phyloP scores from a whole-genome alignment of 2,888 invertebrate genomes.

The Gnatocerus cornutus region DNA sequence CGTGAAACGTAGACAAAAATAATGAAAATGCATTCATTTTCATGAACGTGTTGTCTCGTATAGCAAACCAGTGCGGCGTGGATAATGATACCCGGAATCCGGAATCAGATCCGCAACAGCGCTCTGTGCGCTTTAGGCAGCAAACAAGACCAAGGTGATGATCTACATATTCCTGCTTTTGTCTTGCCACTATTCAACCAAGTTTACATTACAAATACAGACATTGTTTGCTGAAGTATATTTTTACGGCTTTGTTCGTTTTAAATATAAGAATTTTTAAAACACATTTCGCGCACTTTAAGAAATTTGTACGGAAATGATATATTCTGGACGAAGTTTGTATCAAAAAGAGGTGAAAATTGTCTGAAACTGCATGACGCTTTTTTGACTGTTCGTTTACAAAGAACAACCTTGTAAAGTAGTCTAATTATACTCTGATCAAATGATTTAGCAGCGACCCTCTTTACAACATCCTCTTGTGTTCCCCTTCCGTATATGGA shows the following conservation, averaged over 20 bases:
- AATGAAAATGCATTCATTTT: slow-evolving; percentile 68
- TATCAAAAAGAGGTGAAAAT: no score
- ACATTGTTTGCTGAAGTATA: not conserved
- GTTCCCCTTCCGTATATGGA: slow-evolving; percentile 52
- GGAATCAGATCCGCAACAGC: slow-evolving; percentile 65
- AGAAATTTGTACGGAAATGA: no score
- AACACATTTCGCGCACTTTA: not conserved
- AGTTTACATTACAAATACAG: slow-evolving; percentile 3
- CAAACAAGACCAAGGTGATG: slow-evolving; percentile 62
- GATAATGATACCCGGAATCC: slow-evolving; percentile 65
- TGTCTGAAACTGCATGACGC: not conserved
- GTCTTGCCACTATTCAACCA: not conserved
- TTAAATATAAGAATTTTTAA: no score
- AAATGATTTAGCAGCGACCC: slow-evolving; percentile 40
- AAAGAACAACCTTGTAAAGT: not conserved
- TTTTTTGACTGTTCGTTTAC: slow-evolving; percentile 8
- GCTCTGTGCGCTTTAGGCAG: slow-evolving; percentile 57
- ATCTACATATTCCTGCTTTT: slow-evolving; percentile 52
- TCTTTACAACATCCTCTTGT: slow-evolving; percentile 36
- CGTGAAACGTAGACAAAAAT: slow-evolving; percentile 61
- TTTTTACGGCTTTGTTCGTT: no score
- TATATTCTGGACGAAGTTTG: not conserved
- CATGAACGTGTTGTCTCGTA: slow-evolving; percentile 62
- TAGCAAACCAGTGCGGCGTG: slow-evolving; percentile 61
- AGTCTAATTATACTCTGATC: slow-evolving; percentile 25